Evolutionary conservation across 2,113 vertebrate species (phyloP), one percentile per base, ranked within the genome.

Genomic region (Plecturocebus donacophilus): DNA sequence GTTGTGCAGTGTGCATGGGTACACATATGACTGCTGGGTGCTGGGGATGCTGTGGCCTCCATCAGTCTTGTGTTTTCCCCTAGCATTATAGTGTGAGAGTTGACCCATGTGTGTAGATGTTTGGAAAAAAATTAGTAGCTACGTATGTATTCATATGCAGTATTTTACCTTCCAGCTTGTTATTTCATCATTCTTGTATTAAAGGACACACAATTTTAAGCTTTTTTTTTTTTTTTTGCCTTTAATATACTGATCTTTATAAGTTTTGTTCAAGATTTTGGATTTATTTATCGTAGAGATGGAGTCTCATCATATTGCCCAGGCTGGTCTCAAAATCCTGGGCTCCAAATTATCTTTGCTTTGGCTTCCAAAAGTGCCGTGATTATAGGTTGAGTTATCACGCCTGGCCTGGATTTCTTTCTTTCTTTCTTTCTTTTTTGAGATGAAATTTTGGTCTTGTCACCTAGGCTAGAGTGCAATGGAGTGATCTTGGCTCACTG

Each of bases 131-230:
- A 19, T 20, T 17, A 20, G 10, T 47, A 32, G 58, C 47, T 38
- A 0, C 6, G 0, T 75, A 0, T 35, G 1, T 40, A 6, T 40
- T 21, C 77, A 5, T 1, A 4, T 45, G 68, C 11, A 19, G 1
- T 30, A 8, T 64, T 47, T 38, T 30, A 2, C 16, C 16, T 17
- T 52, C 7, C 3, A 16, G 20, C 54, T 68, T 35, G 0, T 54
- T 40, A 82, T n/a, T 61, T 54, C 32, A 38, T 1, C 38, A 4
- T 56, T 76, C 56, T 45, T 30, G 8, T 77, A 8, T 38, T n/a
- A n/a, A 61, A 32, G 30, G 23, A 85, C 58, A 21, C 30, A 30
- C 30, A 47, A 70, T 79, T 93, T 79, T 93, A 68, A 87, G 75
- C 40, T 80, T 38, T 64, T 70, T 66, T 21, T n/a, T 21, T n/a